phyloP scores from a whole-genome alignment of 2,797 vertebrate genomes.

The Eospalax fontanierii region DNA sequence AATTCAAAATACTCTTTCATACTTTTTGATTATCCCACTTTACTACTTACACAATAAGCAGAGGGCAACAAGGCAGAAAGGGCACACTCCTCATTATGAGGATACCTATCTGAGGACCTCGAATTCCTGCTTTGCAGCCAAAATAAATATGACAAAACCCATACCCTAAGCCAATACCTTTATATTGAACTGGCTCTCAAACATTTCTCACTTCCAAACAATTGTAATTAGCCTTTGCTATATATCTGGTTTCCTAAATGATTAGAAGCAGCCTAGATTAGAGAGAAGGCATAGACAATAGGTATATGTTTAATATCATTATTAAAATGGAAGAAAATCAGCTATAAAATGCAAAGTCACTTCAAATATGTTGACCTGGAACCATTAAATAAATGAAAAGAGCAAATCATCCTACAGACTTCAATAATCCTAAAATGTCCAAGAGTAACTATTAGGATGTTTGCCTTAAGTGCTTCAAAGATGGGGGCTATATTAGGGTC shows the following conservation, averaged over 20 bases:
- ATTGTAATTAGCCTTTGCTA: constrained; percentile 44
- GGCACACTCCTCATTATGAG: not conserved
- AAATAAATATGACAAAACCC: constrained; percentile 64
- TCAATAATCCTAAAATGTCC: constrained; percentile 56
- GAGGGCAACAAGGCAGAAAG: constrained; percentile 37
- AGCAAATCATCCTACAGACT: constrained; percentile 36
- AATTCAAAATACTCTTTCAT: constrained; percentile 42
- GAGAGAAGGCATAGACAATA: not conserved
- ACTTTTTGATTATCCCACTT: constrained; percentile 32
- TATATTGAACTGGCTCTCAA: constrained; percentile 45
- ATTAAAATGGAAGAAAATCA: constrained; percentile 62
- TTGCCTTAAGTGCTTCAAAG: constrained; percentile 46
- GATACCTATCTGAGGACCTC: constrained; percentile 30
- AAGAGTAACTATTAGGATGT: constrained; percentile 42
- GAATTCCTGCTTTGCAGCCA: constrained; percentile 43
- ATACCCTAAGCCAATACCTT: constrained; percentile 24
- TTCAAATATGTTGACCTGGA: constrained; percentile 52
- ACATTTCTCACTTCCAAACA: constrained; percentile 62
- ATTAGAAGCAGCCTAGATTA: constrained; percentile 50
- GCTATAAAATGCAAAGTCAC: constrained; percentile 39
- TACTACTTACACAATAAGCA: constrained; percentile 55
- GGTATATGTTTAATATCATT: constrained; percentile 41
- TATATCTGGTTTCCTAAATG: constrained; percentile 58
- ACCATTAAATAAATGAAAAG: constrained; percentile 42
- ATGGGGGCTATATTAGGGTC: constrained; percentile 36